Conservation (phyloP, 1,140 invertebrate species). For the Andricus grossulariae region DNA sequence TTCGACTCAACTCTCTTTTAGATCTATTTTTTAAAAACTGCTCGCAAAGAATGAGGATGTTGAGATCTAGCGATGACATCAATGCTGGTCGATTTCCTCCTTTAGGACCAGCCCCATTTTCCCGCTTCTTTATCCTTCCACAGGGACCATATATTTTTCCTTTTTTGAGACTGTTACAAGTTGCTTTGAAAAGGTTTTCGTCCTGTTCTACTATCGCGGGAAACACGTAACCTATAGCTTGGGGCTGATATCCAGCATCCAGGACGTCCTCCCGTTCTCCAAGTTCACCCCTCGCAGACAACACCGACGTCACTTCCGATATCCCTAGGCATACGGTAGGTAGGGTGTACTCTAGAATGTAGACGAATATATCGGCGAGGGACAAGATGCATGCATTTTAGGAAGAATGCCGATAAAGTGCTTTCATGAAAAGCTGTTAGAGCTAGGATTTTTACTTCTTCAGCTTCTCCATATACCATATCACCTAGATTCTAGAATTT, state of each 20-base stretch:
- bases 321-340: constrained; percentile 11
- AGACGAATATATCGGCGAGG: constrained; percentile 23
- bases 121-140: constrained; percentile 35
- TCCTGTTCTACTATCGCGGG: constrained; percentile 32
- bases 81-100: not conserved
- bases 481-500: not conserved
- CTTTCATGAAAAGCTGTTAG: constrained; percentile 12
- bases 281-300: constrained; percentile 42
- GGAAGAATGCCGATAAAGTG: constrained; percentile 10
- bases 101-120: not conserved
- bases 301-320: constrained; percentile 52
- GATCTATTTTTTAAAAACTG: too few species aligned
- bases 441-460: not conserved
- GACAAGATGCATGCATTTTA: constrained; percentile 3
- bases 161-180: constrained; percentile 44
- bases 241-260: constrained; percentile 57
- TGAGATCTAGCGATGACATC: too few species aligned
- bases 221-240: constrained; percentile 61
- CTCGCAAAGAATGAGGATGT: too few species aligned
- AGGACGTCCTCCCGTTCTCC: constrained; percentile 30
- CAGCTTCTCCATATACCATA: not conserved
- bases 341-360: too few species aligned
- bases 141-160: constrained; percentile 51
- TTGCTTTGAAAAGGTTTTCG: constrained; percentile 47
- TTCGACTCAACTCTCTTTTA: too few species aligned